Percentiles rank a stretch among this genome's conserved stretches.
Evolutionary conservation across 2,888 invertebrate genomes (phyloP).

Genomic region (Caenorhabditis doughertyi): DNA sequence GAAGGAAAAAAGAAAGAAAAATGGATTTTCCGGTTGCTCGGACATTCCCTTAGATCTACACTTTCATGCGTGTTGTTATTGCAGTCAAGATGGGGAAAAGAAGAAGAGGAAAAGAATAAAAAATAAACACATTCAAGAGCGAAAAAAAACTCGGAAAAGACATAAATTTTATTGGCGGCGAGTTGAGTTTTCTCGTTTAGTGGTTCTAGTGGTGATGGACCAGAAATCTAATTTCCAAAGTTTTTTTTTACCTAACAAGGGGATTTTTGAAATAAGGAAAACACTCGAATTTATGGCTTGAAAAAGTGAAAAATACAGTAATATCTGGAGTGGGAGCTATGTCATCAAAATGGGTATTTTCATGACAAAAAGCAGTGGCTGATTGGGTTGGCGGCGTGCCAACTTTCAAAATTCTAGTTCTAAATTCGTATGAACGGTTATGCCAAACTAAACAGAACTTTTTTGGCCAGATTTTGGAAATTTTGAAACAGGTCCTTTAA

Average conservation of each 20-base stretch:
- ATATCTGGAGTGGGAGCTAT: too few relatives aligned
- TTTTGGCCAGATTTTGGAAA: too few relatives aligned
- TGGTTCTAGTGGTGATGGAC: slow-evolving; percentile 7
- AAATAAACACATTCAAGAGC: slow-evolving; percentile 56
- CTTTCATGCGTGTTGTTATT: slow-evolving; percentile 27
- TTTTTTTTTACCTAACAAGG: neutral
- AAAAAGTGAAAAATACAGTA: too few relatives aligned
- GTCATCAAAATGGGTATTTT: too few relatives aligned
- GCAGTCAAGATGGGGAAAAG: neutral
- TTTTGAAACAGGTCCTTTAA: too few relatives aligned
- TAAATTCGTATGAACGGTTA: too few relatives aligned
- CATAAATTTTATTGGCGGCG: slow-evolving; percentile 61
- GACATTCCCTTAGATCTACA: slow-evolving; percentile 8
- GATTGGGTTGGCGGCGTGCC: too few relatives aligned
- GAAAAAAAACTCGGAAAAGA: slow-evolving; percentile 4
- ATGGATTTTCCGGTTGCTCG: slow-evolving; percentile 45
- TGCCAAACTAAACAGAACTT: too few relatives aligned
- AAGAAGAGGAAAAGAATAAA: neutral
- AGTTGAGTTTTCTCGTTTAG: slow-evolving; percentile 15
- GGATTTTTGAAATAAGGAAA: neutral
- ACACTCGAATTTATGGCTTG: too few relatives aligned
- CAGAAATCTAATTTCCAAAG: slow-evolving; percentile 54
- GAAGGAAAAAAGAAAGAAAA: neutral
- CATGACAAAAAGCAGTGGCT: too few relatives aligned
- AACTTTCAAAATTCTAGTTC: too few relatives aligned